phyloP scores from a whole-genome alignment of 2,888 invertebrate genomes.

The Drosophila conformis region DNA sequence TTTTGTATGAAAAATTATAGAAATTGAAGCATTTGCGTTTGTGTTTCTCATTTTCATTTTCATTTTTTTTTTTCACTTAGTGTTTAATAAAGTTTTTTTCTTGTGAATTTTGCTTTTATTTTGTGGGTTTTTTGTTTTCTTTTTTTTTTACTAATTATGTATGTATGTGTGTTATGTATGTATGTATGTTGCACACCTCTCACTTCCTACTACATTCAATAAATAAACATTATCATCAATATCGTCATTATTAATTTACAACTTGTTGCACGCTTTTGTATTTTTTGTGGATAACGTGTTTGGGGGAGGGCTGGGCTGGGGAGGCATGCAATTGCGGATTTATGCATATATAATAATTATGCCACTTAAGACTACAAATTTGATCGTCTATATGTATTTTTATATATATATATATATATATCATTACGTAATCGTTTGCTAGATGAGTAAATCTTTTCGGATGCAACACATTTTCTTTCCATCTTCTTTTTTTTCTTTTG shows the following conservation, averaged over 20 bases:
- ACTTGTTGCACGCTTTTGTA: slow-evolving; percentile 53
- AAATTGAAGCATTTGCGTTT: slow-evolving; percentile 49
- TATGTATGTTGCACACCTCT: slow-evolving; percentile 22
- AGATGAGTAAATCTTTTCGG: slow-evolving; percentile 44
- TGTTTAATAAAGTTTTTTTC: slow-evolving; percentile 60
- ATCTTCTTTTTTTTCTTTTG: not conserved
- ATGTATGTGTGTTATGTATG: slow-evolving; percentile 14
- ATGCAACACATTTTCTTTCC: slow-evolving; percentile 13
- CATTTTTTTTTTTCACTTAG: slow-evolving; percentile 53
- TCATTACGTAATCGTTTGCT: slow-evolving; percentile 54
- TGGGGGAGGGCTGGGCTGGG: not conserved
- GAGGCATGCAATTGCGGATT: slow-evolving; percentile 5
- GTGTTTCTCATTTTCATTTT: not conserved
- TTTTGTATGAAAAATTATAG: slow-evolving; percentile 54
- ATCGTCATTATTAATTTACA: slow-evolving; percentile 70
- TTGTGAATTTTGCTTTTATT: slow-evolving; percentile 29
- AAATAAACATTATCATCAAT: slow-evolving; percentile 59
- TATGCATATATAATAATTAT: slow-evolving; percentile 43
- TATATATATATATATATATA: slow-evolving; percentile 28
- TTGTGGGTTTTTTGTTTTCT: slow-evolving; percentile 11
- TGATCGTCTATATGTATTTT: slow-evolving; percentile 61
- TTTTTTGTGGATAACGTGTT: slow-evolving; percentile 31
- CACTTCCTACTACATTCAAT: slow-evolving; percentile 38
- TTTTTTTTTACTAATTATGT: slow-evolving; percentile 28
- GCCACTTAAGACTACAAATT: slow-evolving; percentile 69